Evolutionary conservation across 2,113 vertebrate species (phyloP), one percentile per base, ranked within the genome.

Genomic region (Rhineura floridana): DNA sequence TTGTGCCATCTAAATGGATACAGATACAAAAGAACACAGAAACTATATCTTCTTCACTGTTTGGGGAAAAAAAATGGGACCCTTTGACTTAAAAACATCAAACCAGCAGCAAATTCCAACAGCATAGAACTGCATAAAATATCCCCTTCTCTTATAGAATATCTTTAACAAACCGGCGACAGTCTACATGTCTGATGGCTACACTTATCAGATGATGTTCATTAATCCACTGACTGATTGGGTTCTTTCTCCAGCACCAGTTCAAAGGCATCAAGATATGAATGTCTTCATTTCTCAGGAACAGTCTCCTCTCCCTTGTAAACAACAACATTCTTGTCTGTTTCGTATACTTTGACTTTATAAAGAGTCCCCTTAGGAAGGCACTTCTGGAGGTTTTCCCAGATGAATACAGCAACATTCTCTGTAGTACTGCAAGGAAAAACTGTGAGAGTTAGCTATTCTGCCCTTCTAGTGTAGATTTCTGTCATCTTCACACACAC

Each of bases 371-470:
- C 95, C 4, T 62, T 0, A 0, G 98, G 98, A 87, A 99, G 96
- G 7, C 94, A 90, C 90, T 96, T 96, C 93, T 94, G 95, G 85
- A 99, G 97, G 91, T 84, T 97, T 89, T 99, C 97, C 98, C 98
- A 99, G 88, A 99, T 99, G 93, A 97, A 99, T 7, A 99, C 97
- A 0, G 98, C 97, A 33, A 99, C 13, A 5, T 99, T 99, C 96
- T 99, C 99, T 0, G 98, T 98, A 0, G 98, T 99, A 96, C 99
- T 99, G 92, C 0, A 87, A 36, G 52, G 3, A 3, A 70, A 70
- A 83, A 85, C 0, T 21, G 0, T 0, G 70, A 84, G 23, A 65
- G 75, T 85, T 46, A 48, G 33, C 28, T 39, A n/a, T 19, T 9
- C 30, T 33, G 44, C 3, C 62, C 23, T 63, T n/a, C 28, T 6